These are phyloP conservation scores for Betta splendens DNA, from an alignment of 2,797 vertebrate species.

Conservation along the genomic window DNA sequence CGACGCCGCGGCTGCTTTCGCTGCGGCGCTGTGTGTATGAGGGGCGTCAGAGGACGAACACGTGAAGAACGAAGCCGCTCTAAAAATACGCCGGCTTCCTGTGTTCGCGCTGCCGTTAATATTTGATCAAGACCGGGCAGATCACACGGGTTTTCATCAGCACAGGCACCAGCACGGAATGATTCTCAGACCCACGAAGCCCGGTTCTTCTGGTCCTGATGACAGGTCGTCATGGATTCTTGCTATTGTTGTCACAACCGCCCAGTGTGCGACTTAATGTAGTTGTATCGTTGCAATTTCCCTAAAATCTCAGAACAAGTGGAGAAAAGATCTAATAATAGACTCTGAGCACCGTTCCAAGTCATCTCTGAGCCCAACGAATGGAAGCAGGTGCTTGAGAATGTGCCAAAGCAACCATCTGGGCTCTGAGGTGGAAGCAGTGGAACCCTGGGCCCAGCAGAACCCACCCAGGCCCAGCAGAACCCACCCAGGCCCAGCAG, in stretches of 20 bases:
- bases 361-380: slow-evolving; percentile 48
- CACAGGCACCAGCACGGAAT: slow-evolving; percentile 17
- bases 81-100: slow-evolving; percentile 25
- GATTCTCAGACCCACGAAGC: slow-evolving; percentile 32
- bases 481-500: slow-evolving; percentile 43
- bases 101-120: slow-evolving; percentile 57
- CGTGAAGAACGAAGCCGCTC: slow-evolving; percentile 34
- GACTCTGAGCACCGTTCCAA: slow-evolving; percentile 14
- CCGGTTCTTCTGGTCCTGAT: slow-evolving; percentile 7
- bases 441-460: slow-evolving; percentile 42
- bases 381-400: slow-evolving; percentile 58
- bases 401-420: slow-evolving; percentile 63
- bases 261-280: too few relatives aligned
- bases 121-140: slow-evolving; percentile 64
- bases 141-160: slow-evolving; percentile 37
- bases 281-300: too few relatives aligned
- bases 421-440: slow-evolving; percentile 57
- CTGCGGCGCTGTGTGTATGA: slow-evolving; percentile 53
- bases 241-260: too few relatives aligned
- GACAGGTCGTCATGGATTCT: too few relatives aligned
- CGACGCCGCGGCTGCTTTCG: slow-evolving; percentile 29
- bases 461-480: slow-evolving; percentile 43
- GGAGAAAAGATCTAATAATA: too few relatives aligned
- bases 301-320: too few relatives aligned
- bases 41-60: slow-evolving; percentile 40